Base-by-base conservation (phyloP, 23 tunicate species). In the Diplosoma virens region DNA sequence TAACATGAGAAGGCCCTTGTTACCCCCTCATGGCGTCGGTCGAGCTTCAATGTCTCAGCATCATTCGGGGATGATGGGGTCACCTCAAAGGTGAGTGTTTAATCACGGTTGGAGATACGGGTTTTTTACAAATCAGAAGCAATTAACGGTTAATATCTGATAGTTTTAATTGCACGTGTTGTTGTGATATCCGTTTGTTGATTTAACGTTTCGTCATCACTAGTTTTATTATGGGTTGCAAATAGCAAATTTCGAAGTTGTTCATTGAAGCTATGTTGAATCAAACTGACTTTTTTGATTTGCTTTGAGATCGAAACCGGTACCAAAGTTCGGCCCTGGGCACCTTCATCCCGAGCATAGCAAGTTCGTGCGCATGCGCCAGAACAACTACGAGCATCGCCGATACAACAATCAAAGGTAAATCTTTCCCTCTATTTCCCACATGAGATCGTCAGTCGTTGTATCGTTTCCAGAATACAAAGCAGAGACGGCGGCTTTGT, bases 321-420 rank as follows among this genome's bases (percentile, higher is more conserved):
- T n/a, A n/a, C 58, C 33, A 61, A 52, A 59, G n/a, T 37, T 89
- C 20, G 96, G 96, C 0, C 96, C 96, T 7, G 96, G 96, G n/a
- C 96, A 82, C 48, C 74, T 89, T 32, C 96, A 89, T 65, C 96
- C 96, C 5, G 96, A 89, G 77, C 96, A 89, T 37, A 89, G 96
- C 35, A 70, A 86, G 66, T 89, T 76, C 72, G 88, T 89, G 30
- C 73, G 81, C 24, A 67, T 89, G 87, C 32, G 88, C 33, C 84
- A 86, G 45, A 32, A 59, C 21, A 47, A 75, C 16, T 55, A 41
- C 18, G 67, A 81, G 26, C 36, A 82, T 21, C 59, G 79, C 30
- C 48, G 53, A 3, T 55, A 75, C 64, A 73, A 65, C 47, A 75
- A 82, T 34, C 83, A 78, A 25, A 78, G 83, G 83, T 78, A 25